These are phyloP conservation scores for Hirtodrosophila confusa DNA, from an alignment of 2,888 invertebrate species.

Conservation along the genomic window DNA sequence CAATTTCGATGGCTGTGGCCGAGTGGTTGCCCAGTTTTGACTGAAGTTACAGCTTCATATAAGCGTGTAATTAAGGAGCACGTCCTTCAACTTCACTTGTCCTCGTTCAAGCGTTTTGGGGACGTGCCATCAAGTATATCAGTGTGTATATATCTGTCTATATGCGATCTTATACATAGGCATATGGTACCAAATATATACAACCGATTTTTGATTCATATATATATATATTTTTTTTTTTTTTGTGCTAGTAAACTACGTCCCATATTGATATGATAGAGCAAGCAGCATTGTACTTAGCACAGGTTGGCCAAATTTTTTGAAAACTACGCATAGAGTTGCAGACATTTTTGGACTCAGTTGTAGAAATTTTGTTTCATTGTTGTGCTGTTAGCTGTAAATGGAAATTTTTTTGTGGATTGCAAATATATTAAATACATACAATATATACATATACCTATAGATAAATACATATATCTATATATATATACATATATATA, in stretches of 20 bases:
- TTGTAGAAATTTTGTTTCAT: constrained; percentile 27
- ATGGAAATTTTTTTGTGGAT: constrained; percentile 46
- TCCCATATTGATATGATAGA: constrained; percentile 47
- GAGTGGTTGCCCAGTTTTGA: constrained; percentile 46
- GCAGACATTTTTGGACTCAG: constrained; percentile 28
- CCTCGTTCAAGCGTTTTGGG: constrained; percentile 4
- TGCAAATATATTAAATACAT: constrained; percentile 35
- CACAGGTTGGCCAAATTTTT: constrained; percentile 64
- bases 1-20: constrained; percentile 45
- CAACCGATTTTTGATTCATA: constrained; percentile 2
- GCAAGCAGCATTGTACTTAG: constrained; percentile 50
- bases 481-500: constrained; percentile 24
- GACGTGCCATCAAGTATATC: constrained; percentile 59
- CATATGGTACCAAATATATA: constrained; percentile 37
- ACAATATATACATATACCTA: constrained; percentile 32
- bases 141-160: constrained; percentile 43
- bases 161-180: constrained; percentile 36
- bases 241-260: constrained; percentile 55
- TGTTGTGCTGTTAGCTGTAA: constrained; percentile 61
- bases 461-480: constrained; percentile 19
- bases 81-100: constrained; percentile 4
- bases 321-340: constrained; percentile 22
- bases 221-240: constrained; percentile 22
- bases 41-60: constrained; percentile 47
- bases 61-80: constrained; percentile 15